phyloP scores from a whole-genome alignment of 1,140 invertebrate genomes.

The Mylabris phalerata region DNA sequence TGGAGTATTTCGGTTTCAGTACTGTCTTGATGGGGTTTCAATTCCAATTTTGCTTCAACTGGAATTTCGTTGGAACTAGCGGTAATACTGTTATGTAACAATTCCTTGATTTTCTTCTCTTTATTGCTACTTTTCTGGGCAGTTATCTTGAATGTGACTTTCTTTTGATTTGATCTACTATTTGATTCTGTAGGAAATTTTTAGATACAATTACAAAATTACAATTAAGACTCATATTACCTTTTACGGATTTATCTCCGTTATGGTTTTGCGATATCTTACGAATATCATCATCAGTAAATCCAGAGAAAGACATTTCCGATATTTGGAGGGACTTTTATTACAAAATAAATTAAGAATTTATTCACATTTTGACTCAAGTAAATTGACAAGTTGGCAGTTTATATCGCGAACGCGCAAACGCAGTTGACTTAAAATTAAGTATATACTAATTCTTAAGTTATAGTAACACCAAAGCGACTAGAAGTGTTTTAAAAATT shows the following conservation, averaged over 20 bases:
- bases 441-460: not conserved
- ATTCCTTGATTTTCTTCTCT: not conserved
- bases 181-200: not conserved
- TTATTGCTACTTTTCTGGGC: not conserved
- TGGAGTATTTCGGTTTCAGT: not conserved
- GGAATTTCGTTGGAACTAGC: not conserved
- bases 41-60: too few species aligned
- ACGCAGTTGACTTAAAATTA: not conserved
- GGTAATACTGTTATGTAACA: not conserved
- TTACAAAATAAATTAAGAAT: not conserved
- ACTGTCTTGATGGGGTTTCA: not conserved
- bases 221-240: not conserved
- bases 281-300: conserved; percentile 43
- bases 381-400: conserved; percentile 6
- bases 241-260: conserved; percentile 7
- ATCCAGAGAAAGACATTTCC: conserved; percentile 39
- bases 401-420: not conserved
- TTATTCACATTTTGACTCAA: conserved; percentile 1
- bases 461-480: not conserved
- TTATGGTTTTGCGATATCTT: conserved; percentile 3
- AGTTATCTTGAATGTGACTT: conserved; percentile 5
- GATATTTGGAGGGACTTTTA: not conserved
- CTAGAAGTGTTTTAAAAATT: not conserved
- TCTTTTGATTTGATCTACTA: not conserved
- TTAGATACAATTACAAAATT: not conserved